Evolutionary conservation across 2,888 invertebrate genomes (phyloP), one percentile per base, ranked within the genome.

Genomic region (Gerris lacustris): DNA sequence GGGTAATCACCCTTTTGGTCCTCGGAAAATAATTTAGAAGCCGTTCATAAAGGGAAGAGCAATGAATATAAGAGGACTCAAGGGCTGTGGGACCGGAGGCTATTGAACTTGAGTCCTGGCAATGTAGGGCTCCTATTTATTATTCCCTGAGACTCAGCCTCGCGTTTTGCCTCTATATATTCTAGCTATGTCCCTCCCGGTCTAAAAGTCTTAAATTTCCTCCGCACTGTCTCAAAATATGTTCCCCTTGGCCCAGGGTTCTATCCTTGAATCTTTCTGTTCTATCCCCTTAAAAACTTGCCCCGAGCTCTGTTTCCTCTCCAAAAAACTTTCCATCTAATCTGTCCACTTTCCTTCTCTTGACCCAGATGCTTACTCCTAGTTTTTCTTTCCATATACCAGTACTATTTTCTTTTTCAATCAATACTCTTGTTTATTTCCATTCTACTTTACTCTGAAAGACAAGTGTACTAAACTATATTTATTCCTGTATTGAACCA

Each of bases 141-240:
- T 55, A 55, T 55, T 55, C 55, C 55, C 55, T 55, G 55, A 55
- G 55, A 55, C 55, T 55, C 11, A 15, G 55, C 15, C 55, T 55
- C 55, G 55, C 55, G 55, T 55, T 55, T 55, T 55, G 55, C 55
- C 55, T 55, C 55, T 55, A 55, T 55, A 55, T 55, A 55, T 55
- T 55, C 55, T 11, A 15, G 15, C 11, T 9, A 55, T 55, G 55
- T 55, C 55, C 55, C 55, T 11, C 55, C 55, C 55, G 9, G 55
- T 55, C 55, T 55, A 55, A 55, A 55, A 55, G 55, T 55, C 55
- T 55, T 55, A 55, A 55, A 55, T 55, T 55, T 55, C 5, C 55
- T 55, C 55, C 11, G 55, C 55, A 55, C 55, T 55, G 55, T 9
- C 55, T 55, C 55, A 15, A 55, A 55, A 55, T 55, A 55, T 55